phyloP scores from a whole-genome alignment of 2,797 vertebrate genomes.

The Leptoclinus maculatus region DNA sequence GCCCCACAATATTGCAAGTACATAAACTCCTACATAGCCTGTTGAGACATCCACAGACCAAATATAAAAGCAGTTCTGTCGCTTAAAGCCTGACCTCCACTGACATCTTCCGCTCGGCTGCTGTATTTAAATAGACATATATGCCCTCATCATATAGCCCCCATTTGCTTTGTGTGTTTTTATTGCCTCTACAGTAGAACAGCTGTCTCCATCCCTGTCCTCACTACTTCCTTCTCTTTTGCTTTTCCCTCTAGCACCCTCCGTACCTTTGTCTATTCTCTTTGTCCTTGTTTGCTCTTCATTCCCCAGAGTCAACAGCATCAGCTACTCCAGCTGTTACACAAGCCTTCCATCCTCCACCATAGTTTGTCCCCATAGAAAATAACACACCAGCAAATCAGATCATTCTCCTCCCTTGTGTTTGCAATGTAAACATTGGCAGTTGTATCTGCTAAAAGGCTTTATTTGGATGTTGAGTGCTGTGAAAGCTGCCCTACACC shows the following conservation, averaged over 20 bases:
- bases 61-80: constrained; percentile 34
- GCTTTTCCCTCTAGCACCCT: constrained; percentile 37
- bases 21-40: background rate
- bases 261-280: constrained; percentile 46
- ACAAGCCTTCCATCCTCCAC: constrained; percentile 46
- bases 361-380: constrained; percentile 34
- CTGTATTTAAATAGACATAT: constrained; percentile 56
- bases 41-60: constrained; percentile 20
- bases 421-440: constrained; percentile 70
- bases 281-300: constrained; percentile 75
- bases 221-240: constrained; percentile 46
- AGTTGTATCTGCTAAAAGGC: constrained; percentile 57
- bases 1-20: constrained; percentile 31
- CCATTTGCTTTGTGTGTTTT: constrained; percentile 67
- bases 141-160: constrained; percentile 55
- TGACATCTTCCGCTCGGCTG: constrained; percentile 47
- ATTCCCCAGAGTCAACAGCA: constrained; percentile 75
- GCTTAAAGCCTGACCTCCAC: constrained; percentile 37
- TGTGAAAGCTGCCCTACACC: constrained; percentile 42
- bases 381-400: constrained; percentile 71
- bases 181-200: constrained; percentile 69
- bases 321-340: constrained; percentile 75
- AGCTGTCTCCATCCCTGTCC: constrained; percentile 69
- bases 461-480: constrained; percentile 47
- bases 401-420: constrained; percentile 54